Percentiles rank a stretch among this genome's conserved stretches.
phyloP scores from a whole-genome alignment of 2,797 vertebrate genomes.

The Crenichthys baileyi region DNA sequence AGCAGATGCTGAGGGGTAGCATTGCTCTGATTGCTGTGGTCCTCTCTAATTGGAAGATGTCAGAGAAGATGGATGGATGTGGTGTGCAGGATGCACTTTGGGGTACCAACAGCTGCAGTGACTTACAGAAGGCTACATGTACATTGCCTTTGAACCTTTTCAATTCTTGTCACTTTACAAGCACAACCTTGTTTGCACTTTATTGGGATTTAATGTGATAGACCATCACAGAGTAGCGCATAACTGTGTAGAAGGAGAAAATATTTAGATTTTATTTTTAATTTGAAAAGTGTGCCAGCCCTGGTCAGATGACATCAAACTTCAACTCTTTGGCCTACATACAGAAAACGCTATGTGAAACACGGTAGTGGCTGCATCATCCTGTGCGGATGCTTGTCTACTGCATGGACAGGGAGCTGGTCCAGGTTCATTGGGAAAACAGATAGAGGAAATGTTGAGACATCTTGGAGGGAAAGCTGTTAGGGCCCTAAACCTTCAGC shows the following conservation, averaged over 20 bases:
- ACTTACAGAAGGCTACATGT: too few species aligned
- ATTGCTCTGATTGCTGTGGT: conserved; percentile 14
- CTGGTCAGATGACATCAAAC: not conserved
- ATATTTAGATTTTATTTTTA: not conserved
- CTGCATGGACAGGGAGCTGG: not conserved
- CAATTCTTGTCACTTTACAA: too few species aligned
- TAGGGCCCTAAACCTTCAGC: not conserved
- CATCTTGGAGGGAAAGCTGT: too few species aligned
- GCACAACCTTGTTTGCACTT: not conserved
- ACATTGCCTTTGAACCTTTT: too few species aligned
- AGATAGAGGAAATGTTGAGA: not conserved
- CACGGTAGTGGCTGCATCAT: not conserved
- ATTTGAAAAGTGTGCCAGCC: not conserved
- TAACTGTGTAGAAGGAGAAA: not conserved
- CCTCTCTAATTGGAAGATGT: not conserved
- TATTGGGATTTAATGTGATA: not conserved
- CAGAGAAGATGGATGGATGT: not conserved
- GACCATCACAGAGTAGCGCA: not conserved
- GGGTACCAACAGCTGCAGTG: not conserved
- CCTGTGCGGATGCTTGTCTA: not conserved
- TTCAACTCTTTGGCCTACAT: not conserved
- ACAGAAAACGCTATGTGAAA: not conserved
- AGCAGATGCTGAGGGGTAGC: conserved; percentile 32
- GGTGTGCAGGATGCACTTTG: not conserved
- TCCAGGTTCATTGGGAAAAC: not conserved